Base-by-base conservation (phyloP, 2,113 vertebrate genomes). In the Platichthys stellatus region DNA sequence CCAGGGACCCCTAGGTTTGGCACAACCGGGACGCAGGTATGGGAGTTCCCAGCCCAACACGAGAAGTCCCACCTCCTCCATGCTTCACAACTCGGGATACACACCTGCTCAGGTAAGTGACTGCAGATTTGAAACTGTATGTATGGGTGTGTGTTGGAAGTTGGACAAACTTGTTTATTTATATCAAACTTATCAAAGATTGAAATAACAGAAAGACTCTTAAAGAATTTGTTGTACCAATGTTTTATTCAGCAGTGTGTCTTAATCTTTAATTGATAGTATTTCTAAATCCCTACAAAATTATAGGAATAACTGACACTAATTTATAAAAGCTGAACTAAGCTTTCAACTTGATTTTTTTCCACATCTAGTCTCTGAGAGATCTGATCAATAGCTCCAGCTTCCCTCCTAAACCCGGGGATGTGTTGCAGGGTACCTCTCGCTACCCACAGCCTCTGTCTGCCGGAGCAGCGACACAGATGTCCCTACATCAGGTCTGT, bases 401-500 rank as follows among this genome's bases (percentile, higher is more conserved):
- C 78, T 92, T 92, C 67, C 85, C 86, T 28, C 74, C 88, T 2
- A 94, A 93, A 88, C 88, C 92, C 15, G 69, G 87, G 75, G 93
- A 93, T 5, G 56, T 81, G 63, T 74, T 90, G 18, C 94, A 93
- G 76, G 92, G 90, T 28, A 2, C 78, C 1, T 83, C 90, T 8
- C 92, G 93, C 47, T 94, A 86, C 79, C 82, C 92, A 2, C 92
- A 92, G 54, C 82, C 90, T 59, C 62, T 86, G 23, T 72, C 84
- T 2, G 26, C 81, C 0, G 91, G 84, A 72, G 69, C 72, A 66
- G 76, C 69, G 1, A 12, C 90, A n/a, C 92, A 93, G 58, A 71
- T 74, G 0, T 78, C 89, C 12, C 74, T 92, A 5, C 92, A 92
- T 35, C 93, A 94, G 93, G 94, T 95, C 14, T 23, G 83, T 65